Conservation (phyloP, 1,140 invertebrate species). For the Zaprionus lachaisei region DNA sequence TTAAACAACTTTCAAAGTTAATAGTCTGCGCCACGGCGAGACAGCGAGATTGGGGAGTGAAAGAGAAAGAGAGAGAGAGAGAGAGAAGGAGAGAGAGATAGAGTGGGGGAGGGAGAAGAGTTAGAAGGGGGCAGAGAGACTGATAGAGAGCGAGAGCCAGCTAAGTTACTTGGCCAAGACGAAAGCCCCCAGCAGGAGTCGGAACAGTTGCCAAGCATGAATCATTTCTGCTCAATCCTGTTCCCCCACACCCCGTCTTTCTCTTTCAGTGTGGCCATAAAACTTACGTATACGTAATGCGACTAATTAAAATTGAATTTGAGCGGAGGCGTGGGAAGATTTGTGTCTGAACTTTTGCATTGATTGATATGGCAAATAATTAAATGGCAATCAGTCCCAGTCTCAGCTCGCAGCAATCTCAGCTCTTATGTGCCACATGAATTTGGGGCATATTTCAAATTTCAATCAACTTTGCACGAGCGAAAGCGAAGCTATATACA, state of each 20-base stretch:
- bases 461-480: not conserved
- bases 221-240: conserved; percentile 64
- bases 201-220: conserved; percentile 50
- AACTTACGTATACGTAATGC: conserved; percentile 75
- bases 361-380: conserved; percentile 49
- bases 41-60: conserved; percentile 59
- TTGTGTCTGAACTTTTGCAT: conserved; percentile 24
- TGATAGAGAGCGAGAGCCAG: conserved; percentile 19
- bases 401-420: not conserved
- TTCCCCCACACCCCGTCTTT: conserved; percentile 15
- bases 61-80: conserved; percentile 5
- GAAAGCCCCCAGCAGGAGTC: conserved; percentile 70
- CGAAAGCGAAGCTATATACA: not conserved
- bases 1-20: conserved; percentile 83
- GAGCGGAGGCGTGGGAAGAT: conserved; percentile 49
- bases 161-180: conserved; percentile 36
- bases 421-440: not conserved
- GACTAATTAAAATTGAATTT: conserved; percentile 77
- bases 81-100: not conserved
- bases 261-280: conserved; percentile 17
- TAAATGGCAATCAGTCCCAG: conserved; percentile 37
- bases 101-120: not conserved
- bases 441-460: not conserved
- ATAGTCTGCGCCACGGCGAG: conserved; percentile 79
- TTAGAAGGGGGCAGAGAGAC: not conserved